A percentile compares a stretch with the other conserved stretches of the same genome.
These are phyloP conservation scores for Takifugu flavidus DNA, from an alignment of 2,113 vertebrate genomes.

Conservation along the genomic window DNA sequence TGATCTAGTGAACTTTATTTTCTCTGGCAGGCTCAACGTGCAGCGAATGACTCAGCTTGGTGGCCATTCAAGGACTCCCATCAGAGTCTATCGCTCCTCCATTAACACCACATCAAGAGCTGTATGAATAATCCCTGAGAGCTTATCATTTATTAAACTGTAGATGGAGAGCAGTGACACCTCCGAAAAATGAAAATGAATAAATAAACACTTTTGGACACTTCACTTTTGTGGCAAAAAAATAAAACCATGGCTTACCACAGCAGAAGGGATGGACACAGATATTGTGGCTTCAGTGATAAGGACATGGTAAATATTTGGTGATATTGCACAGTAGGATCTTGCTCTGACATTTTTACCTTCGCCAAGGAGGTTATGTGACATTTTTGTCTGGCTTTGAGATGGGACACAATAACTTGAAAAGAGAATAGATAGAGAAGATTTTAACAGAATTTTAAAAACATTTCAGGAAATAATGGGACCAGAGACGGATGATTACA, in stretches of 20 bases:
- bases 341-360: no score
- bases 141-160: slow-evolving; percentile 64
- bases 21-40: slow-evolving; percentile 72
- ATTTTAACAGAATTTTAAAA: no score
- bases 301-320: no score
- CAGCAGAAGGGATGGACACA: no score
- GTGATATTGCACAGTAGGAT: no score
- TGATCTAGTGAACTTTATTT: slow-evolving; percentile 79
- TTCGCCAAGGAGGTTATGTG: no score
- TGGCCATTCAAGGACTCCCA: slow-evolving; percentile 27
- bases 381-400: no score
- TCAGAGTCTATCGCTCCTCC: slow-evolving; percentile 50
- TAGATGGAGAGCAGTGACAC: slow-evolving; percentile 51
- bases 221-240: neutral
- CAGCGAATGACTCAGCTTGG: slow-evolving; percentile 53
- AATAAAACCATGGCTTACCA: neutral
- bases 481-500: no score
- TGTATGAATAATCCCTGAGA: slow-evolving; percentile 42
- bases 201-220: slow-evolving; percentile 53
- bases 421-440: no score
- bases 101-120: slow-evolving; percentile 53
- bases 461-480: no score
- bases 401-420: no score
- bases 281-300: no score
- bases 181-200: slow-evolving; percentile 47